Percentiles rank a stretch among this genome's conserved stretches.
phyloP scores from a whole-genome alignment of 2,888 invertebrate genomes.

The Eupithecia vulgata region DNA sequence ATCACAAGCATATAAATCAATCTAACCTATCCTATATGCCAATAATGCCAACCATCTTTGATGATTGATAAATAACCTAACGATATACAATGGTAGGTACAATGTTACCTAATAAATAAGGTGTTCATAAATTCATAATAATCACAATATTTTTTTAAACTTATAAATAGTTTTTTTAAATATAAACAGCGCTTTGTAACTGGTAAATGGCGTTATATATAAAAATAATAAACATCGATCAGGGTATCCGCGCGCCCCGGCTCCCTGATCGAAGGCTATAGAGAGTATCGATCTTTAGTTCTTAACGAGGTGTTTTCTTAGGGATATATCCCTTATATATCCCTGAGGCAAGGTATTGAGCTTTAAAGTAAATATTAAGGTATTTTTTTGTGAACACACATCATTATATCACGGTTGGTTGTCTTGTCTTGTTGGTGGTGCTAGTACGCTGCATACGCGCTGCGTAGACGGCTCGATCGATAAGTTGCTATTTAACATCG shows the following conservation, averaged over 20 bases:
- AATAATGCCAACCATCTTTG: background rate
- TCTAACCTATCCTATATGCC: background rate
- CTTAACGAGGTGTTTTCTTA: no score
- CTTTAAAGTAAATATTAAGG: no score
- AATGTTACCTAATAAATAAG: no score
- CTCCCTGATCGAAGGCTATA: no score
- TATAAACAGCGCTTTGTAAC: background rate
- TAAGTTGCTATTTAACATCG: conserved; percentile 46
- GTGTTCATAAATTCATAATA: background rate
- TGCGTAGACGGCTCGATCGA: background rate
- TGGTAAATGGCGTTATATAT: background rate
- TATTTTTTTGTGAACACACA: background rate
- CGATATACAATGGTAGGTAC: no score
- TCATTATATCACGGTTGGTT: background rate
- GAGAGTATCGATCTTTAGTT: no score
- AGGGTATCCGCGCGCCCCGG: no score
- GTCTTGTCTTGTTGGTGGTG: background rate
- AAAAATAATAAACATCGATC: no score
- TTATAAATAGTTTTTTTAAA: background rate
- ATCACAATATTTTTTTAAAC: background rate
- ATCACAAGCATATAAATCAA: background rate
- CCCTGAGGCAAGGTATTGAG: no score
- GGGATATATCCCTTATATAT: no score
- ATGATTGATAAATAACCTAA: background rate
- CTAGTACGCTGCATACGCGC: background rate